Evolutionary conservation across 2,888 invertebrate species (phyloP), one percentile per base, ranked within the genome.

Genomic region (Apamea crenata): DNA sequence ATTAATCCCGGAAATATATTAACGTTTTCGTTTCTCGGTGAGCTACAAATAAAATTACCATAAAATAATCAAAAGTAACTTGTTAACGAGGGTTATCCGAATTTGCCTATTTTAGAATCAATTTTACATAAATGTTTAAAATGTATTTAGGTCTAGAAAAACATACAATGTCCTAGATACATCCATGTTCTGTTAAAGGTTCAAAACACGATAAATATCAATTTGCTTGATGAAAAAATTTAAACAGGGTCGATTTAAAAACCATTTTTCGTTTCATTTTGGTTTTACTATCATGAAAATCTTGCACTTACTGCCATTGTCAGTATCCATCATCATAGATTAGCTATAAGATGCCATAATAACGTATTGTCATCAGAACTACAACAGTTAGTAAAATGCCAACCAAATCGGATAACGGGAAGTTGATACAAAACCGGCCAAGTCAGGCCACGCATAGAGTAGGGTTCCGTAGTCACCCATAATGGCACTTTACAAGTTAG

Each of bases 1-100:
- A 16, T 36, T 56, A 50, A 69, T 21, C 18, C 44, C 32, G 74
- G 86, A 76, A 74, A 72, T 56, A 83, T 69, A 66, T 16, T 25
- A 21, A 36, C 6, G 32, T 71, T 47, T 59, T 21, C 29, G 8
- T 82, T 83, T 65, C 25, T 59, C 8, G 25, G 14, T 44, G 14
- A 59, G 44, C 8, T 59, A 0, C 14, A 50, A 65, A 59, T 47
- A 6, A n/a, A 72, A 47, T 69, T 7, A 69, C 40, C 16, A 50
- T 47, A 16, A n/a, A 69, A 29, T 63, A 61, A 81, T 61, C 29
- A 29, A 29, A 59, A 47, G 25, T 56, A 44, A 21, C n/a, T n/a
- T 32, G 7, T 36, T 21, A 12, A 56, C 10, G 56, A 8, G 1
- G 53, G 53, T 25, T 56, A 25, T 12, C 21, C 6, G 21, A 53